Evolutionary conservation across 2,888 invertebrate species (phyloP), one percentile per base, ranked within the genome.

Genomic region (Brachylomia viminalis): DNA sequence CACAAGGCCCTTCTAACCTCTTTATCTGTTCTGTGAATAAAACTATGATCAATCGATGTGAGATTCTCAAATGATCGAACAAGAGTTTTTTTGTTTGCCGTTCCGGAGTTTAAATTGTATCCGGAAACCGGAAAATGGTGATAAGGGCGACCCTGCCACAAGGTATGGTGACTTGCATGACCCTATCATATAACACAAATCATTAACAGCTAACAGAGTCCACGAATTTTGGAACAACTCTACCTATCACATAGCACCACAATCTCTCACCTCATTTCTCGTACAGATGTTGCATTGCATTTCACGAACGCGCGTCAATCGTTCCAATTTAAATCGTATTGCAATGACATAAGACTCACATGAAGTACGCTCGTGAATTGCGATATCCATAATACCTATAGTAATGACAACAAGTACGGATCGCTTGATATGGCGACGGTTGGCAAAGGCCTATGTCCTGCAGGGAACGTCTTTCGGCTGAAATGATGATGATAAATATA

Each of bases 61-160:
- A 65, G 2, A 58, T 77, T 65, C 38, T 33, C 11, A 1, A 11
- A 59, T 33, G 5, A 59, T 23, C 33, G 5, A 59, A 58, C n/a
- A 23, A 59, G 17, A 17, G 7, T 1, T 8, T 30, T 33, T 11
- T 58, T 42, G 27, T 47, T 27, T 45, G 15, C n/a, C 13, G n/a
- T 54, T 6, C n/a, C 17, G 10, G 17, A 42, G n/a, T 69, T 45
- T 4, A 52, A 52, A 69, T 23, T 72, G 30, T 72, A 47, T 20
- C 6, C 80, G 80, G 80, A 77, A 72, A 30, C 62, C 23, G 27
- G 56, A 30, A 62, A 54, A 47, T 56, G 11, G 42, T 56, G 77
- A 77, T 77, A 77, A 73, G 49, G 42, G 71, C 30, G 80, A n/a
- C 54, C 15, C n/a, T 77, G 80, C 42, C 23, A 72, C 42, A 77